These are phyloP conservation scores for Chloroceryle inda DNA, from an alignment of 2,797 vertebrate species.

Conservation along the genomic window DNA sequence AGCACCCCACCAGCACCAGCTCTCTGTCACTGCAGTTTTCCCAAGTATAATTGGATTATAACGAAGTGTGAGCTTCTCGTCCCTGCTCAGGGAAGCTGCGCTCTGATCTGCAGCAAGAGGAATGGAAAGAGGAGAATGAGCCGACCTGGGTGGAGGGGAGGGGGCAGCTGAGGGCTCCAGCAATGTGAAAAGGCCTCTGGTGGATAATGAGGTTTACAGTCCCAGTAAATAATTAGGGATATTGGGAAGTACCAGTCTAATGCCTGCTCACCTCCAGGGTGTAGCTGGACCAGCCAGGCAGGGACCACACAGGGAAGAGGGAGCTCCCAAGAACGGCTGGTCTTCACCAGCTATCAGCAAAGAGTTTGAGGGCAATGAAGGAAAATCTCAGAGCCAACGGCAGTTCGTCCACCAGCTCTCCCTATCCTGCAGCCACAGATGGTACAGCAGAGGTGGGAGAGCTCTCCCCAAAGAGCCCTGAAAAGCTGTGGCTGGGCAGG, in stretches of 20 bases:
- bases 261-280: background rate
- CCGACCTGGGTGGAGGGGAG: background rate
- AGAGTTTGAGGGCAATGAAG: rapidly evolving
- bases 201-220: background rate
- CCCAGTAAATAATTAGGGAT: background rate
- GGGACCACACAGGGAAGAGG: background rate
- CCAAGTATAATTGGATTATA: constrained; percentile 55
- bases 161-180: background rate
- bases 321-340: background rate
- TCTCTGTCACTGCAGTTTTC: constrained; percentile 2
- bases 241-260: background rate
- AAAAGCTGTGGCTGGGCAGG: too few species aligned
- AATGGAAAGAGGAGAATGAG: background rate
- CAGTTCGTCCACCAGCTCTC: background rate
- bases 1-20: constrained; percentile 25
- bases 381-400: background rate
- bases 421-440: background rate
- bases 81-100: background rate
- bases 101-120: constrained; percentile 7
- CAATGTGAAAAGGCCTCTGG: background rate
- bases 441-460: background rate
- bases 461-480: rapidly evolving
- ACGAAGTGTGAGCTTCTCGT: background rate
- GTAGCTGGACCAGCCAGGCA: background rate
- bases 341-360: background rate